These are phyloP conservation scores for Eledona agricola DNA, from an alignment of 2,888 invertebrate genomes.

Conservation along the genomic window DNA sequence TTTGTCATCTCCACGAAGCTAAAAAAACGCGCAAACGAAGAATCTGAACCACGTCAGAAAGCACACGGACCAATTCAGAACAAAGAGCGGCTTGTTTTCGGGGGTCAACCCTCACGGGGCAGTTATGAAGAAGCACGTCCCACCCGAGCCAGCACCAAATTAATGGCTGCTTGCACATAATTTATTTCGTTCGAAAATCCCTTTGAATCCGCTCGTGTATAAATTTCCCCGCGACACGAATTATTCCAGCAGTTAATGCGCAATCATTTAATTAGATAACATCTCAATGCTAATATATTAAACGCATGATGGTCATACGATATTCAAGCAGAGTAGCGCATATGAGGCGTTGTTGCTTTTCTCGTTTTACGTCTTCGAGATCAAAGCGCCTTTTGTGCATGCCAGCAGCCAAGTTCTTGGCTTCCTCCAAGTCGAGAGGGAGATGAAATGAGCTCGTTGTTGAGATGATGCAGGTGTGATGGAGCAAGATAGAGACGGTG, in stretches of 20 bases:
- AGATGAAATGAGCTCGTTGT: conserved; percentile 33
- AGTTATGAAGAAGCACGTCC: conserved; percentile 1
- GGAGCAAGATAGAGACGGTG: conserved; percentile 43
- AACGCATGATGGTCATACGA: conserved; percentile 38
- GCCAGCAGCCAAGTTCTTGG: conserved; percentile 8
- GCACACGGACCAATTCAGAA: no score
- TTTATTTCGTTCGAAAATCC: conserved; percentile 42
- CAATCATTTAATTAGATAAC: conserved; percentile 47
- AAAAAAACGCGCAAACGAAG: no score
- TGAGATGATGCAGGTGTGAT: conserved; percentile 15
- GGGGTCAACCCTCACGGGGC: no score
- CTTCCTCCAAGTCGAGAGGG: conserved; percentile 26
- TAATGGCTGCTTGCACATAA: conserved; percentile 41
- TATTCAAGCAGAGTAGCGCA: conserved; percentile 32
- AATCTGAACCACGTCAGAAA: no score
- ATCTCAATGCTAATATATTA: conserved; percentile 44
- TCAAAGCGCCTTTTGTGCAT: conserved; percentile 28
- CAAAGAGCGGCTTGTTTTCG: no score
- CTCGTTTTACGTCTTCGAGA: conserved; percentile 23
- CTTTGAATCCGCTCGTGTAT: conserved; percentile 40
- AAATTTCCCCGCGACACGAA: conserved; percentile 41
- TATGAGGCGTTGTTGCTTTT: conserved; percentile 25
- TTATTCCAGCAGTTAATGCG: conserved; percentile 43
- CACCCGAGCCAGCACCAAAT: conserved; percentile 17
- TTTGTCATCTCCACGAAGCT: no score